A percentile compares a stretch with the other conserved stretches of the same genome.
phyloP scores from a whole-genome alignment of 2,888 invertebrate species.

The Griposia aprilina region DNA sequence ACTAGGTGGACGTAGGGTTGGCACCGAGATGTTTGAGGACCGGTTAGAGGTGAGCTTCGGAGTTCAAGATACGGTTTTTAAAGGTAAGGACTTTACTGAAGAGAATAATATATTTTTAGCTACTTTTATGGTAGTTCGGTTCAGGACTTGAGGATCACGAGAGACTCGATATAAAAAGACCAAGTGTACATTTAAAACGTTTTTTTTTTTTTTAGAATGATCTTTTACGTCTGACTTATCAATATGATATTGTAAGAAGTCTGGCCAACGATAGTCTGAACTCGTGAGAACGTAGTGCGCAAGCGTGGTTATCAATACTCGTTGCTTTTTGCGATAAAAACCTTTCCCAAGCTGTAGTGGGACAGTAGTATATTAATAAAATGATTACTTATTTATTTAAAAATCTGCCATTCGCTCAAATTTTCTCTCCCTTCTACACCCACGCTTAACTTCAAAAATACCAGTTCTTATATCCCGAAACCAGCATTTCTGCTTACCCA shows the following conservation, averaged over 20 bases:
- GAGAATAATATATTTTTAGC: not conserved
- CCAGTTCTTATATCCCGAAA: conserved; percentile 4
- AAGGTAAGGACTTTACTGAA: not conserved
- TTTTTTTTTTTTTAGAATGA: too few relatives aligned
- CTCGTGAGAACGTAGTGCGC: too few relatives aligned
- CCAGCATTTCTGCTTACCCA: conserved; percentile 52
- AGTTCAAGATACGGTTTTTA: not conserved
- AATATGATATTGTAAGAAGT: too few relatives aligned
- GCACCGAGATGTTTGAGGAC: not conserved
- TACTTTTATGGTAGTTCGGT: not conserved
- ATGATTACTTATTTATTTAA: too few relatives aligned
- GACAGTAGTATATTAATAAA: too few relatives aligned
- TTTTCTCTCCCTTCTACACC: not conserved
- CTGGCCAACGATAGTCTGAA: too few relatives aligned
- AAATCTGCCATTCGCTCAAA: not conserved
- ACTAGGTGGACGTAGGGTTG: conserved; percentile 45
- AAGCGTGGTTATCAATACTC: too few relatives aligned
- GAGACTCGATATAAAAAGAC: not conserved
- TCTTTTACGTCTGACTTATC: too few relatives aligned
- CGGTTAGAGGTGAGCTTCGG: not conserved
- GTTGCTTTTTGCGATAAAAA: too few relatives aligned
- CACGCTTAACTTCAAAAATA: not conserved
- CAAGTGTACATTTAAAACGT: not conserved
- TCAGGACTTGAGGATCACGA: not conserved
- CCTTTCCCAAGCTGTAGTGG: too few relatives aligned